Base-by-base conservation (phyloP, 1,140 invertebrate species). In the Rhynchophorus ferrugineus region DNA sequence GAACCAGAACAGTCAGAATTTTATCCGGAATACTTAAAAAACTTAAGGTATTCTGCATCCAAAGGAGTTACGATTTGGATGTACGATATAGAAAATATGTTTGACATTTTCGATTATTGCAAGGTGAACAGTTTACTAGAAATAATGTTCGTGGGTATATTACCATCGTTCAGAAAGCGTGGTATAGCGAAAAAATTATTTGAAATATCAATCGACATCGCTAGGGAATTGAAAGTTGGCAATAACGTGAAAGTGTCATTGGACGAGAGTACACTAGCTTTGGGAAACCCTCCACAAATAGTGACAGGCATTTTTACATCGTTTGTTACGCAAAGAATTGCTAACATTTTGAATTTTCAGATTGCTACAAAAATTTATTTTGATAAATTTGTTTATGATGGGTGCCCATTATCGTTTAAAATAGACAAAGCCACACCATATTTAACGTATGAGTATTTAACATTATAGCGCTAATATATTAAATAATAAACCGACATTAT, bases 131-230 rank as follows among this genome's bases (percentile, higher is more conserved):
- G 78, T 52, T 72, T 79, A n/a, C 59, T 81, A 8, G 82, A 85
- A 64, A 62, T 84, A 9, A 82, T 83, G 80, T 83, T 83, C 54
- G 48, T 84, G 9, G 77, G 71, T 5, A 81, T 78, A 0, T 46
- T 74, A 8, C 68, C 71, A 0, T 61, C 70, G 7, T 73, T 75
- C 34, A 69, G 74, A 20, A 60, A 66, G 2, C 65, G 72, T 21
- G 73, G 75, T 37, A 69, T 85, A 24, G 81, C 70, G 0, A 73
- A 69, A 11, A 47, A 72, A 11, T 54, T 84, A 8, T 66, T 72
- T 17, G 66, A 75, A 45, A 59, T 68, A 0, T 78, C 78, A 0
- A 67, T 82, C 37, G 69, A 78, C 38, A 41, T 83, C 3, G 75
- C 71, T 0, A 73, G 61, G 13, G 66, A 72, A 45, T 53, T 82